Evolutionary conservation across 2,888 invertebrate genomes (phyloP).

Genomic region (Physocephala rufipes): DNA sequence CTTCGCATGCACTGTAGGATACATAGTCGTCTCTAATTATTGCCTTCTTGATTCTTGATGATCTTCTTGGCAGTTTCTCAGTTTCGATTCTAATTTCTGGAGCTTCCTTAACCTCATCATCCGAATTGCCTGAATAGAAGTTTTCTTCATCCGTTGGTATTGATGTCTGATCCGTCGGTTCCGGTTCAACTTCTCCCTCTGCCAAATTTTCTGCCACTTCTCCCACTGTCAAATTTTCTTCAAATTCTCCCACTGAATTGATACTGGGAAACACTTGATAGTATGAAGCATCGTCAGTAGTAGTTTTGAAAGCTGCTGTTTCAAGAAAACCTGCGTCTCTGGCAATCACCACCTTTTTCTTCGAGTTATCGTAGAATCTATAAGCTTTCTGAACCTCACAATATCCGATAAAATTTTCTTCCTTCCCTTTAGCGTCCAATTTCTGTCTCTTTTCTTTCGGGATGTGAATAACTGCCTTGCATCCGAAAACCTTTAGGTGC

Average conservation of each 20-base stretch:
- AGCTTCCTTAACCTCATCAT: not conserved
- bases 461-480: not conserved
- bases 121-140: not conserved
- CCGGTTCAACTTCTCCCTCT: too few species aligned
- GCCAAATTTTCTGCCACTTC: too few species aligned
- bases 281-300: conserved; percentile 8
- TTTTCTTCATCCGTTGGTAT: not conserved
- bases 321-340: not conserved
- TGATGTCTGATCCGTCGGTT: too few species aligned
- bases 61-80: not conserved
- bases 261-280: not conserved
- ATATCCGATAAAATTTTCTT: not conserved
- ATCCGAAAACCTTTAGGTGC: not conserved
- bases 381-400: not conserved
- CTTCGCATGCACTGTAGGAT: not conserved
- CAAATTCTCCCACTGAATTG: not conserved
- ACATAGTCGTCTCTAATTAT: not conserved
- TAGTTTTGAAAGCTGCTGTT: not conserved
- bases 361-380: not conserved
- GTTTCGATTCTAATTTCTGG: not conserved
- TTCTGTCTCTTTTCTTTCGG: not conserved
- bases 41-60: not conserved
- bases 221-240: not conserved
- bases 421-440: not conserved
- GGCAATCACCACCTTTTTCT: not conserved